phyloP scores from a whole-genome alignment of 2,888 invertebrate genomes.

The Chymomyza fuscimana region DNA sequence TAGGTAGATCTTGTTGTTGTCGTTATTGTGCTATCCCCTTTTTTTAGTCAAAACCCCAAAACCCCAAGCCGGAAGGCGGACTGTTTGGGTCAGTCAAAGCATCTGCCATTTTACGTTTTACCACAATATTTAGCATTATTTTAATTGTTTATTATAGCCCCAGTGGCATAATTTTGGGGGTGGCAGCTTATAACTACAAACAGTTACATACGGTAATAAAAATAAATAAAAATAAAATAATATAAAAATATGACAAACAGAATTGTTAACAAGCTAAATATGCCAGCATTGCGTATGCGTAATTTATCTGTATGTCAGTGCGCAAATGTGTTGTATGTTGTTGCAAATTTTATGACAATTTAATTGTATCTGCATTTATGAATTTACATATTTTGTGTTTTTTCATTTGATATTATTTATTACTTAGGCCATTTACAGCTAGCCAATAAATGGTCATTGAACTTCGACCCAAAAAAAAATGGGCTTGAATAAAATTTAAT shows the following conservation, averaged over 20 bases:
- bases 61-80: constrained; percentile 15
- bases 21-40: too few relatives aligned
- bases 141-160: constrained; percentile 62
- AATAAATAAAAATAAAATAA: neutral
- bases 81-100: constrained; percentile 19
- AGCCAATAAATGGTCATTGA: neutral
- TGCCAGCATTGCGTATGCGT: neutral
- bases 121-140: constrained; percentile 65
- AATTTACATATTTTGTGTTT: neutral
- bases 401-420: neutral
- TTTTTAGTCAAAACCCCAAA: neutral
- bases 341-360: neutral
- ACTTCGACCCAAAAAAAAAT: neutral
- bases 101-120: constrained; percentile 40
- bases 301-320: neutral
- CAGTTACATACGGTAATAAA: neutral
- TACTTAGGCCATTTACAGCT: neutral
- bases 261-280: neutral
- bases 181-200: neutral
- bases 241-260: neutral
- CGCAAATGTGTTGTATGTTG: neutral
- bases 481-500: too few relatives aligned
- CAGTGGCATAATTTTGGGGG: constrained; percentile 11
- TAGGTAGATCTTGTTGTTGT: too few relatives aligned
- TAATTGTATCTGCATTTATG: neutral